Percentiles rank a stretch among this genome's conserved stretches.
Conservation (phyloP, 2,888 invertebrate species). For the Cheilosia impressa region DNA sequence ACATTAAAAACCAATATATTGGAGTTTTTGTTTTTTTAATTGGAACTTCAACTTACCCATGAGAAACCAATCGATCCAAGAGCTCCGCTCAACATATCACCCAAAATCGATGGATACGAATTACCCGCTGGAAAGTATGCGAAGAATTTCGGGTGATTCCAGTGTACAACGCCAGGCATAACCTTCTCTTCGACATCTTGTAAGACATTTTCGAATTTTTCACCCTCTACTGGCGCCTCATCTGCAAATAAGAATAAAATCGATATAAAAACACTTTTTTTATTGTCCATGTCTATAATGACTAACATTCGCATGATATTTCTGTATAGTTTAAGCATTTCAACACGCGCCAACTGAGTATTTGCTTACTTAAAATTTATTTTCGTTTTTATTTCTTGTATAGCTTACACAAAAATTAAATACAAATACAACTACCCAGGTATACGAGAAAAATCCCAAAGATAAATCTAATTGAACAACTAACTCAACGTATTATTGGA, state of each 20-base stretch:
- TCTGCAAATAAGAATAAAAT: constrained; percentile 76
- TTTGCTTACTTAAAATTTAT: constrained; percentile 35
- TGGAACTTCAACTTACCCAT: constrained; percentile 87
- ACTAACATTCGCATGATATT: background rate
- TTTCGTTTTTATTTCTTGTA: constrained; percentile 18
- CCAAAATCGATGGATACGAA: constrained; percentile 95
- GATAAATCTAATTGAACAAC: constrained; percentile 13
- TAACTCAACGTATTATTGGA: background rate
- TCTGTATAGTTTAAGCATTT: constrained; percentile 1
- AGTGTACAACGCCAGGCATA: constrained; percentile 93
- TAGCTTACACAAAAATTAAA: constrained; percentile 1
- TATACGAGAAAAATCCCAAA: constrained; percentile 9
- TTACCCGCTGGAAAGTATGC: constrained; percentile 97
- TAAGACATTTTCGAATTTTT: constrained; percentile 90
- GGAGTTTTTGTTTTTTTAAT: background rate
- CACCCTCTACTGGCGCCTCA: constrained; percentile 89
- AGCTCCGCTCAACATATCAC: constrained; percentile 94
- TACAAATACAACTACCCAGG: constrained; percentile 10
- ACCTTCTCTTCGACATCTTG: constrained; percentile 90
- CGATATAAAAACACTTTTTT: constrained; percentile 13
- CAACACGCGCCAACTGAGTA: constrained; percentile 27
- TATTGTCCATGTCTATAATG: background rate
- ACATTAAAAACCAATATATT: background rate
- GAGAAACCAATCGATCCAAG: constrained; percentile 96
- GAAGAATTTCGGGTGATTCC: constrained; percentile 97